Evolutionary conservation across 2,888 invertebrate species (phyloP).

Genomic region (Oligia strigilis): DNA sequence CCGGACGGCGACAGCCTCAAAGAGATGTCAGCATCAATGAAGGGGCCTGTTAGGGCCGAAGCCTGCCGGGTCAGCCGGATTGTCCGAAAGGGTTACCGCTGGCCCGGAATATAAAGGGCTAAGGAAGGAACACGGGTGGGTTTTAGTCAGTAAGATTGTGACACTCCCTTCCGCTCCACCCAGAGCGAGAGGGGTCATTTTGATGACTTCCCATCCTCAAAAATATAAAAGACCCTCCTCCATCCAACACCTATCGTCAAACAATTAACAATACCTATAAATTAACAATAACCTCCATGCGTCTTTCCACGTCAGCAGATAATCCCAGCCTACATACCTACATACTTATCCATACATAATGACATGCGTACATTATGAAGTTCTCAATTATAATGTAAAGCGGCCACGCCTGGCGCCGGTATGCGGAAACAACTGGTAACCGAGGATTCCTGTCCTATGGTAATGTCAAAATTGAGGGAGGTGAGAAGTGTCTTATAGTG

Average conservation of each 20-base stretch:
- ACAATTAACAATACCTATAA: not conserved
- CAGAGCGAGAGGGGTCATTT: too few relatives aligned
- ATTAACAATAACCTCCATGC: conserved; percentile 12
- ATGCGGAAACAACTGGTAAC: conserved; percentile 46
- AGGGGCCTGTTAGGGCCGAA: too few relatives aligned
- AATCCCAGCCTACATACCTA: conserved; percentile 42
- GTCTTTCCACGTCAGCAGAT: conserved; percentile 26
- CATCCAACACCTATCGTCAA: not conserved
- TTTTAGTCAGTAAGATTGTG: too few relatives aligned
- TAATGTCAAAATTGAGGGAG: conserved; percentile 33
- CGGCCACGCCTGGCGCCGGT: conserved; percentile 39
- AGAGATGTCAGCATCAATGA: too few relatives aligned
- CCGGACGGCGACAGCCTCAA: too few relatives aligned
- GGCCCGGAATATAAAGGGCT: too few relatives aligned
- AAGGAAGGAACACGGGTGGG: too few relatives aligned
- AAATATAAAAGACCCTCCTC: too few relatives aligned
- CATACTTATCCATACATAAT: conserved; percentile 12
- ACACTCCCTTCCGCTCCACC: too few relatives aligned
- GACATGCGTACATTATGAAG: conserved; percentile 9
- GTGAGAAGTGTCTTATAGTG: not conserved
- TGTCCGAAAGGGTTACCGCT: too few relatives aligned
- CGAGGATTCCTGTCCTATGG: conserved; percentile 18
- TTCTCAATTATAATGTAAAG: conserved; percentile 57
- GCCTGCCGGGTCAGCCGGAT: too few relatives aligned
- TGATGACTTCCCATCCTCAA: too few relatives aligned